A percentile compares a stretch with the other conserved stretches of the same genome.
Conservation (phyloP, 2,113 vertebrate genomes). For the Catharus minimus region DNA sequence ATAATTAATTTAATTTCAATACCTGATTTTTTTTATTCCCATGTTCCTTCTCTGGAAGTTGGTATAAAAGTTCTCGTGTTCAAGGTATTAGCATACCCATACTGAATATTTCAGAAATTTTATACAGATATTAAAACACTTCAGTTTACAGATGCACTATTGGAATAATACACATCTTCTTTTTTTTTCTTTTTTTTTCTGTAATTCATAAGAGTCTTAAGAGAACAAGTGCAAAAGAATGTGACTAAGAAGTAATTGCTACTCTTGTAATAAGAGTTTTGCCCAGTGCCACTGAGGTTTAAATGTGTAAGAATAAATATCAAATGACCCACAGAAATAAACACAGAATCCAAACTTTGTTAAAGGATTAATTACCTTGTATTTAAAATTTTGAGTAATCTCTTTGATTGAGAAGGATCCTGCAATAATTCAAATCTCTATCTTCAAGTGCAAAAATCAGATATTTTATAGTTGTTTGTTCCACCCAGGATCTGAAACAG, state of each 20-base stretch:
- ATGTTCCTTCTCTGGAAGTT: neutral
- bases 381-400: neutral
- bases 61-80: neutral
- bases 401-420: rapidly evolving
- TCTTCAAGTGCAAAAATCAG: neutral
- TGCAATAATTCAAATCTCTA: neutral
- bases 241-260: neutral
- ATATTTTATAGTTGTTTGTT: neutral
- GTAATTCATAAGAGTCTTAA: neutral
- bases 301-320: neutral
- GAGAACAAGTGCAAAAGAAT: neutral
- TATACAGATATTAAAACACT: neutral
- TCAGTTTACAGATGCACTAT: neutral
- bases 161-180: neutral
- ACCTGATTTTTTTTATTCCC: neutral
- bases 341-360: neutral
- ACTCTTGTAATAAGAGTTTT: neutral
- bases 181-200: neutral
- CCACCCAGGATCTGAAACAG: neutral
- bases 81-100: neutral
- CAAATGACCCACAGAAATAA: neutral
- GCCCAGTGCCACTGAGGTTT: neutral
- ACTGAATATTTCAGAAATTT: neutral
- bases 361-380: neutral
- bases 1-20: neutral